Base-by-base conservation (phyloP, 2,113 vertebrate species). In the Catharus fuscescens region DNA sequence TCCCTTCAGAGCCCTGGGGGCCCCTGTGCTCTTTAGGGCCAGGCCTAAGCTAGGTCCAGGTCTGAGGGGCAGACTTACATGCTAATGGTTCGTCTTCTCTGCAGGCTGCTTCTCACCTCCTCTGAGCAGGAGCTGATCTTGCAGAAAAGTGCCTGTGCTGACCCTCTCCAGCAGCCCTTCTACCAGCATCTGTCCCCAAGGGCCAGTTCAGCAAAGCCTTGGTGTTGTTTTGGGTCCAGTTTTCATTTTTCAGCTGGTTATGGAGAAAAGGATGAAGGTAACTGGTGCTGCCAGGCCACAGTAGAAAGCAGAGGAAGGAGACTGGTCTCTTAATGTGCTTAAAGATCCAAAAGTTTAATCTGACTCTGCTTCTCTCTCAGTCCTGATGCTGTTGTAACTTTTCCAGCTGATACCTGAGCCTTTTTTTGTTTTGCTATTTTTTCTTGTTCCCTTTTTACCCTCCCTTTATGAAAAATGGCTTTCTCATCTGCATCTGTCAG, bases 401-500 rank as follows among this genome's bases (percentile, higher is more conserved):
- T 90, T 95, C 92, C 64, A 89, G 91, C 64, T 95, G 83, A 72
- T 36, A n/a, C 72, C 76, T 56, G 67, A 88, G 45, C 45, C 65
- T 47, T 14, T 92, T 85, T 83, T 83, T 93, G 56, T 52, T 88
- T 76, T 91, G 25, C 26, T 77, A 7, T 34, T 42, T 62, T 61
- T 16, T 17, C 3, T 78, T 83, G 76, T 67, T 21, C 65, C 34
- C 19, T 66, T 77, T 91, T 32, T 36, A 19, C 70, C 73, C 71
- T 82, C 31, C 88, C 91, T 91, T 96, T 87, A 94, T 97, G 97
- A 97, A 97, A 97, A 97, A 97, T 97, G 96, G 93, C 87, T 96
- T 96, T 97, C 92, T 94, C 95, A 93, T 96, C 96, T 97, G 96
- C 95, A 97, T 96, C 96, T 98, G 97, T 97, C 97, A 97, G 95